phyloP scores from a whole-genome alignment of 2,797 vertebrate genomes.

The Cossypha dichroa region DNA sequence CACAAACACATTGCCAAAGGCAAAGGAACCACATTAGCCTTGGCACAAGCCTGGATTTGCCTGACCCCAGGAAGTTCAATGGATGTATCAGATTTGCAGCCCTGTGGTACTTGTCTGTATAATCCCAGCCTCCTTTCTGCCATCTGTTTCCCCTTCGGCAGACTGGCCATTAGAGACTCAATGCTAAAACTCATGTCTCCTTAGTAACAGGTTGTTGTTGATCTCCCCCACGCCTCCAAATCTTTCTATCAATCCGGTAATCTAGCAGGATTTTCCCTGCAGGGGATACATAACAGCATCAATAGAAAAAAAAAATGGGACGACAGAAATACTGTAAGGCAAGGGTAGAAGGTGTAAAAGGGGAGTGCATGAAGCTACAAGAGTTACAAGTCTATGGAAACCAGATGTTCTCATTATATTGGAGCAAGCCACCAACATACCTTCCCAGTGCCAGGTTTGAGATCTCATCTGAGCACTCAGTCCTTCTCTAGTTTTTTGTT shows the following conservation, averaged over 20 bases:
- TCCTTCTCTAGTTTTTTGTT: background rate
- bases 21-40: background rate
- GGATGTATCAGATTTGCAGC: conserved; percentile 21
- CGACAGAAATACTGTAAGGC: background rate
- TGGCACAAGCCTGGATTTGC: conserved; percentile 15
- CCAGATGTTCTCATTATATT: background rate
- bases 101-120: background rate
- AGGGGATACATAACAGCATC: conserved; percentile 25
- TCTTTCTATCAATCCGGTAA: conserved; percentile 36
- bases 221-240: background rate
- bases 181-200: conserved; percentile 33
- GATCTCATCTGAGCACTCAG: background rate
- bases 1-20: background rate
- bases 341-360: background rate
- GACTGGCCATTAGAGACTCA: conserved; percentile 31
- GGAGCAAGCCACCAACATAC: background rate
- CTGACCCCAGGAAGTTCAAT: conserved; percentile 13
- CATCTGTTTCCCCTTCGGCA: conserved; percentile 51
- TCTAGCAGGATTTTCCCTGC: conserved; percentile 52
- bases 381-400: background rate
- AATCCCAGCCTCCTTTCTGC: conserved; percentile 32
- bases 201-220: conserved; percentile 57
- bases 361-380: background rate
- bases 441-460: background rate
- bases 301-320: background rate